Percentiles rank a stretch among this genome's conserved stretches.
phyloP scores from a whole-genome alignment of 2,888 invertebrate genomes.

The Hypolimnas misippus region DNA sequence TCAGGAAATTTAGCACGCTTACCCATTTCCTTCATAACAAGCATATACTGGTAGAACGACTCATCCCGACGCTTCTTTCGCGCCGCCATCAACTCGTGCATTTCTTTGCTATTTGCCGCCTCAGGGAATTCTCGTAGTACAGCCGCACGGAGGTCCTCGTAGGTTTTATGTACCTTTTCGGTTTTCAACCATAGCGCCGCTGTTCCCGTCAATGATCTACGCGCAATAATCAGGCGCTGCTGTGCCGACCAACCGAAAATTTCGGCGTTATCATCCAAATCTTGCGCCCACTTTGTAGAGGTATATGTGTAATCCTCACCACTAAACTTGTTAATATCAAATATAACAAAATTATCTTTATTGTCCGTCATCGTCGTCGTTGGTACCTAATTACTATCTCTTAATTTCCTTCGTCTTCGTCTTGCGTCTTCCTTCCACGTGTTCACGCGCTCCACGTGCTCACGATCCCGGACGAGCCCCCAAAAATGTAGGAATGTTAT shows the following conservation, averaged over 20 bases:
- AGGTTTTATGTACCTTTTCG: conserved; percentile 40
- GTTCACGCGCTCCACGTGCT: background rate
- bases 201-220: conserved; percentile 32
- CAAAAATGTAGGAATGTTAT: conserved; percentile 1
- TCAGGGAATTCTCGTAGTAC: conserved; percentile 39
- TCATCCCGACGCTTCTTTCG: conserved; percentile 39
- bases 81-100: conserved; percentile 14
- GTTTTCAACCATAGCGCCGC: conserved; percentile 39
- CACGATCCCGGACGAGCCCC: conserved; percentile 4
- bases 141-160: conserved; percentile 38
- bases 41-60: conserved; percentile 41
- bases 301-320: conserved; percentile 32
- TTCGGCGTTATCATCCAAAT: conserved; percentile 45
- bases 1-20: conserved; percentile 43
- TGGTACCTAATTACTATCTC: background rate
- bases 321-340: conserved; percentile 8
- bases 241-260: conserved; percentile 39
- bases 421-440: background rate
- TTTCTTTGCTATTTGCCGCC: conserved; percentile 25
- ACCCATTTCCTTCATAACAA: conserved; percentile 45
- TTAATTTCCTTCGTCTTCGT: background rate
- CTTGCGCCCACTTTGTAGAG: conserved; percentile 37
- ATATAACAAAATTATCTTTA: background rate
- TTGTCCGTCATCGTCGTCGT: background rate
- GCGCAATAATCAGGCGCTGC: conserved; percentile 42